Conservation (phyloP, 2,797 vertebrate species). For the Chiroxiphia lanceolata region DNA sequence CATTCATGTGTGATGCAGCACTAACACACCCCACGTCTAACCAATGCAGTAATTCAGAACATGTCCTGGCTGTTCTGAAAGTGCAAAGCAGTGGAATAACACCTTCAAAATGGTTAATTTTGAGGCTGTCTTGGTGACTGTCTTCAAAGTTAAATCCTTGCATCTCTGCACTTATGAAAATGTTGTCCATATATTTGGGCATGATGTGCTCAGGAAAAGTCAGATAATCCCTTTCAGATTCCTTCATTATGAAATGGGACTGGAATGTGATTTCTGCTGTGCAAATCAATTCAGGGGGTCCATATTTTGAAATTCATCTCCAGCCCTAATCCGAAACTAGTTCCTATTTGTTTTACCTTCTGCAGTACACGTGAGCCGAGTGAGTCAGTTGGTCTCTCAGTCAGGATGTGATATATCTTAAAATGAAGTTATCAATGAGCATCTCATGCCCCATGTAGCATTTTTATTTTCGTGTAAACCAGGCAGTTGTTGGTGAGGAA, state of each 20-base stretch:
- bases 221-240: neutral
- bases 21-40: neutral
- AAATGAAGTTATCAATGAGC: neutral
- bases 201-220: neutral
- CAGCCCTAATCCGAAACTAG: neutral
- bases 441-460: accelerated
- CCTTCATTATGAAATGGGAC: neutral
- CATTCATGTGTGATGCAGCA: neutral
- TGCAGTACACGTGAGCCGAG: neutral
- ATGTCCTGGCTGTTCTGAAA: neutral
- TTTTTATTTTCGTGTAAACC: neutral
- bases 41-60: neutral
- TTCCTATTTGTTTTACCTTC: neutral
- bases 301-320: neutral
- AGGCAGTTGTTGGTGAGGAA: neutral
- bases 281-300: neutral
- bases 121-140: neutral
- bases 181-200: neutral
- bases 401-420: neutral
- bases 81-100: neutral
- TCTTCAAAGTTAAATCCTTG: neutral
- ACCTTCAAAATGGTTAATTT: neutral
- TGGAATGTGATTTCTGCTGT: neutral
- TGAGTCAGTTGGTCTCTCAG: neutral
- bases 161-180: neutral